Base-by-base conservation (phyloP, 2,797 vertebrate genomes). In the Gambelia wislizenii region DNA sequence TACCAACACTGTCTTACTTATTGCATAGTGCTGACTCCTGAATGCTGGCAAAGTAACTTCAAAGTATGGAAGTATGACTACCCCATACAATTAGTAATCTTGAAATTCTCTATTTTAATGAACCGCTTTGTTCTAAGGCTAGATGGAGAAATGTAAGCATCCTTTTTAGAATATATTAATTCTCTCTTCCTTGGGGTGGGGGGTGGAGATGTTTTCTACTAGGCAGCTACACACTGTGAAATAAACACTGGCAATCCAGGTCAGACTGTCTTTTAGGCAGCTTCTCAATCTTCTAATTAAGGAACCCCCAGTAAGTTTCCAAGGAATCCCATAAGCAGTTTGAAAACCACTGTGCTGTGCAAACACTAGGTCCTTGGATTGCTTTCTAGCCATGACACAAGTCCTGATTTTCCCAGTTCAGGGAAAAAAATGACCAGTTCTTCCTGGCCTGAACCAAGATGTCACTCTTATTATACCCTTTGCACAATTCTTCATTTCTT, bases 131-230 rank as follows among this genome's bases (percentile, higher is more conserved):
- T 39, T 54, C 10, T 84, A 84, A 54, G 64, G 49, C 22, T 52
- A 25, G 74, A 42, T 6, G 74, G 10, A 49, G 42, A 39, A 78
- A 64, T 47, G 20, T 13, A 86, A 10, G 6, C 42, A 61, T 77
- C 61, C 59, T 47, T 86, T 67, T 77, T 61, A n/a, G 18, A 20
- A 87, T 80, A 87, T 39, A 33, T 69, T n/a, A 39, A 79, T 52
- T 69, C 25, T 61, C 14, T 69, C 39, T 80, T 49, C 47, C n/a
- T 67, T 36, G 44, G 20, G 27, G 33, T n/a, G 12, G n/a, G 20
- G 49, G 10, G 8, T 4, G 8, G 27, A 67, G 9, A 67, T 33
- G 39, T 39, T 52, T 52, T 44, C 33, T 27, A 79, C 59, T 30
- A 42, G 20, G 47, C 59, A 67, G 20, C 33, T 78, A 77, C 12